Evolutionary conservation across 2,797 vertebrate species (phyloP).

Genomic region (Crax fasciolata): DNA sequence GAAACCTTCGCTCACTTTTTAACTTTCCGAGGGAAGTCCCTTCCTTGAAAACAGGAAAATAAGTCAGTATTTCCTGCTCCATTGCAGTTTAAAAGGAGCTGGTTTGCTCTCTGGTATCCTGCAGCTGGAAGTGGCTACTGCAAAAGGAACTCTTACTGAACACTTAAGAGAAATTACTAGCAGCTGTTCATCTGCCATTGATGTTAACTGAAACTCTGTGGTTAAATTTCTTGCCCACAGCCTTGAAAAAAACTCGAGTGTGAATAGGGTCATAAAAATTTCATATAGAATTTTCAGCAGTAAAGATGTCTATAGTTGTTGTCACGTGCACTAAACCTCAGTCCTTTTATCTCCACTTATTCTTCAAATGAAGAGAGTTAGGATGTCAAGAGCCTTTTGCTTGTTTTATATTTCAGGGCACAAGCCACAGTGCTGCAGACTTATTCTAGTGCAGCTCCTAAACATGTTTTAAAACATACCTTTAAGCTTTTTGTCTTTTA

Average conservation of each 20-base stretch:
- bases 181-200: not conserved
- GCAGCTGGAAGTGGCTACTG: not conserved
- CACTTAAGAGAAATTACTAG: not conserved
- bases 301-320: not conserved
- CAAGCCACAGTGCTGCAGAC: not conserved
- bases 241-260: not conserved
- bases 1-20: not conserved
- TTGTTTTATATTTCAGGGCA: not conserved
- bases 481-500: not conserved
- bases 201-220: not conserved
- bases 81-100: not conserved
- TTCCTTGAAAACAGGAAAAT: not conserved
- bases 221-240: conserved; percentile 2
- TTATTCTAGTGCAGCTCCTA: not conserved
- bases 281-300: not conserved
- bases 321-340: not conserved
- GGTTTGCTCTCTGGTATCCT: not conserved
- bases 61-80: not conserved
- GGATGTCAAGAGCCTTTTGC: not conserved
- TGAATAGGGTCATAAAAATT: not conserved
- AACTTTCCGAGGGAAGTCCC: not conserved
- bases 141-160: not conserved
- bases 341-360: not conserved
- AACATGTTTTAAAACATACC: not conserved
- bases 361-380: not conserved